Base-by-base conservation (phyloP, 1,140 invertebrate genomes). In the Hypsibius dujardini region DNA sequence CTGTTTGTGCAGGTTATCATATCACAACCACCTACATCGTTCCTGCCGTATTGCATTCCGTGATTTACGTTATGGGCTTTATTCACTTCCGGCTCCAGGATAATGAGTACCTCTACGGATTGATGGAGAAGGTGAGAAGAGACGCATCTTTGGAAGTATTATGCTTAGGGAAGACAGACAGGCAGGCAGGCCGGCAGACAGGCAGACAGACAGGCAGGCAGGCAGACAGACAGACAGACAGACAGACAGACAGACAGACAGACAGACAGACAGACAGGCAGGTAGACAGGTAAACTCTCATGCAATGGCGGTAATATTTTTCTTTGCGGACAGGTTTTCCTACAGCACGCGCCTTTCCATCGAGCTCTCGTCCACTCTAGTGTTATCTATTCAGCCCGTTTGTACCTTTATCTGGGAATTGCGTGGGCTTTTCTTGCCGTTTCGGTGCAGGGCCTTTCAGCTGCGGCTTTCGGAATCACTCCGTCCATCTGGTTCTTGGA, bases 71-170 rank as follows among this genome's bases (percentile, higher is more conserved):
- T 1, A 87, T 90, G 72, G 87, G 88, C 0, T 80, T 90, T 70
- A 85, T 87, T 74, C 81, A 90, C 60, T 90, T 90, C 77, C 82
- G 90, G 74, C 83, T 89, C 71, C 86, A 87, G 67, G 88, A 91
- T 78, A 90, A 90, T 77, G 89, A 92, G 77, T 88, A 91, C 74
- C 78, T 92, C 47, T 88, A 90, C 77, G 88, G 89, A 79, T 80
- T 92, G n/a, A 90, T 92, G 85, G 90, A 92, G 79, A 84, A 88
- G 75, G 89, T 90, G 12, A 7, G 62, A 15, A 42, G 7, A 7
- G 62, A 67, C 28, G 28, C 28, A 28, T 28, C 28, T 28, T 28
- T 28, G 28, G 28, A 28, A 28, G 28, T 28, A 28, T 28, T 28
- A 28, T 28, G 28, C 28, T 28, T 28, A 28, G 28, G 28, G 28